These are phyloP conservation scores for Cantharis nigra DNA, from an alignment of 2,888 invertebrate genomes.

Conservation along the genomic window DNA sequence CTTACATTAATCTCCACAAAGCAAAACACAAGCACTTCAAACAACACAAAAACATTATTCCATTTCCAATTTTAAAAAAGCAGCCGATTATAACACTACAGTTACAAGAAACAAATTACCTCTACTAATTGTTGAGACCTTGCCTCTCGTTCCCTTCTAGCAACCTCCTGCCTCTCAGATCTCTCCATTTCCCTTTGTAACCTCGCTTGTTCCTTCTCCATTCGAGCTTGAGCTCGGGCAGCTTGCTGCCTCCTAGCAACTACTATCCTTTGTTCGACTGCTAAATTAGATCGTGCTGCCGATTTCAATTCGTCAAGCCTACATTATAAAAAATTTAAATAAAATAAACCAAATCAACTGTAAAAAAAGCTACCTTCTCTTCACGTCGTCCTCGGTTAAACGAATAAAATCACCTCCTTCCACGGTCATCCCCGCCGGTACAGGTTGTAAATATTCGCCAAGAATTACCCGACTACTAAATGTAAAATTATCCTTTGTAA, in stretches of 20 bases:
- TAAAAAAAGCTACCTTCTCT: constrained; percentile 62
- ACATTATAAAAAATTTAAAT: background rate
- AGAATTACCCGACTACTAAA: constrained; percentile 88
- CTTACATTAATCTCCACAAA: background rate
- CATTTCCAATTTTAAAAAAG: background rate
- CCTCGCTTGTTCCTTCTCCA: constrained; percentile 70
- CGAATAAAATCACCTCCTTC: constrained; percentile 75
- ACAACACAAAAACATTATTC: background rate
- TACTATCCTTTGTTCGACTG: constrained; percentile 77
- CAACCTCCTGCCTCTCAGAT: constrained; percentile 81
- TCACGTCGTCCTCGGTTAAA: constrained; percentile 81
- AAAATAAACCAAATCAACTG: background rate
- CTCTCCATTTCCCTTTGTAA: constrained; percentile 75
- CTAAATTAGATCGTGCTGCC: constrained; percentile 65
- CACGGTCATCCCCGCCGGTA: constrained; percentile 63
- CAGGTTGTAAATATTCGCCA: constrained; percentile 88
- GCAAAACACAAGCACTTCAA: background rate
- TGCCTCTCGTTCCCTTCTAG: constrained; percentile 79
- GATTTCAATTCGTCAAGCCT: constrained; percentile 72
- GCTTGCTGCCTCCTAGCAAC: constrained; percentile 74
- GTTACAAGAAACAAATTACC: constrained; percentile 59
- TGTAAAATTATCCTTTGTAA: constrained; percentile 87
- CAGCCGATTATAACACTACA: background rate
- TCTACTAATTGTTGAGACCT: constrained; percentile 85
- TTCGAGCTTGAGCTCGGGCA: constrained; percentile 74